Evolutionary conservation across 2,888 invertebrate species (phyloP), one percentile per base, ranked within the genome.

Genomic region (Diarsia brunnea): DNA sequence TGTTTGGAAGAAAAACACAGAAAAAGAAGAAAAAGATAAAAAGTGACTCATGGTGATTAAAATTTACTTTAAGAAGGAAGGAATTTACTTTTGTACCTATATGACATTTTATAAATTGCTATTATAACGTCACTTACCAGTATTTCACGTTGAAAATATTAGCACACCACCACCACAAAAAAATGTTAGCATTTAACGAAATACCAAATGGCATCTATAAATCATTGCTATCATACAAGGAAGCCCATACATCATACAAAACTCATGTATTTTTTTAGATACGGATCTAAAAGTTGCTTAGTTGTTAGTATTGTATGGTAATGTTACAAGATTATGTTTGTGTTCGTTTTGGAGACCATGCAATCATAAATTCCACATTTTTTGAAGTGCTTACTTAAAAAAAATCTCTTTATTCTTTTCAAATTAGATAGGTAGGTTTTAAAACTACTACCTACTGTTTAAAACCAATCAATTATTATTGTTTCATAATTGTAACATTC

Each of bases 221-320:
- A 86, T 79, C 63, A 69, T 55, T 21, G 38, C 49, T 73, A 73
- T 75, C 77, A 60, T 65, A 78, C 70, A 80, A 87, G 86, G 86
- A 85, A 87, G 19, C 47, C 38, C 63, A 85, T 79, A 63, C 24
- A 85, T 82, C 73, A 78, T 72, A 71, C 58, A 74, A 75, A 81
- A 70, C 12, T 69, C 68, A 63, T 82, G 45, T 72, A 67, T 79
- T 73, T 84, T 67, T 67, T 73, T 60, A 73, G 77, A 78, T 80
- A 68, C 16, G 31, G 12, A 76, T 87, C 76, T 79, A 49, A 63
- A 51, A 70, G 4, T 16, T 38, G 10, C 14, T 49, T 21, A 19
- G 43, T 73, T 61, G 31, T 79, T 69, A 45, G 68, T 65, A 84
- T 87, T 87, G 88, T 88, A 86, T 87, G 88, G 49, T 66, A 87